Conservation (phyloP, 2,888 invertebrate genomes). For the Hypsopygia costalis region DNA sequence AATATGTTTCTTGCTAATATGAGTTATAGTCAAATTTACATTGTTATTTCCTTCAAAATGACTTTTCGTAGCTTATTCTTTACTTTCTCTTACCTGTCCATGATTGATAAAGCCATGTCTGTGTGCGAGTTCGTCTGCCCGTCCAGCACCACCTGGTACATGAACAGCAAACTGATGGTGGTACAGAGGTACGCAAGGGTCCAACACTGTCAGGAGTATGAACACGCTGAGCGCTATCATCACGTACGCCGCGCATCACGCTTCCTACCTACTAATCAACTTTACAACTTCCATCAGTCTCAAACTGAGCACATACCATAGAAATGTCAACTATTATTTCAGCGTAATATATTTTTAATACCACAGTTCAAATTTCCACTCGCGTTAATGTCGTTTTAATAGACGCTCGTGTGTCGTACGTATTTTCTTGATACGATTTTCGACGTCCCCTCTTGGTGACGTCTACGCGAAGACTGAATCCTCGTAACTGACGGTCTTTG, state of each 20-base stretch:
- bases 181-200: conserved; percentile 67
- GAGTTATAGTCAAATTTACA: too few relatives aligned
- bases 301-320: neutral
- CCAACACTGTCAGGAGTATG: conserved; percentile 64
- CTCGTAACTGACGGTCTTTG: conserved; percentile 48
- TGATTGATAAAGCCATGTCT: conserved; percentile 72
- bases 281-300: conserved; percentile 14
- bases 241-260: conserved; percentile 69
- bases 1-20: too few relatives aligned
- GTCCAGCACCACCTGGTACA: conserved; percentile 53
- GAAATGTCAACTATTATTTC: neutral
- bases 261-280: conserved; percentile 39
- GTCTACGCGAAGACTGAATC: conserved; percentile 54
- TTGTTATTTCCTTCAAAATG: too few relatives aligned
- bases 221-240: conserved; percentile 63
- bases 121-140: conserved; percentile 63
- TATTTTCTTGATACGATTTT: conserved; percentile 5
- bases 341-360: neutral
- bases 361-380: conserved; percentile 25
- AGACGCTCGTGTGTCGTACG: conserved; percentile 22
- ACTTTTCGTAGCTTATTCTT: too few relatives aligned
- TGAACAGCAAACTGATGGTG: conserved; percentile 68
- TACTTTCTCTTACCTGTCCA: conserved; percentile 54
- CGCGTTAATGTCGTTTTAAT: conserved; percentile 38
- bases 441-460: conserved; percentile 36